phyloP scores from a whole-genome alignment of 2,113 vertebrate species.

The Acinonyx jubatus region DNA sequence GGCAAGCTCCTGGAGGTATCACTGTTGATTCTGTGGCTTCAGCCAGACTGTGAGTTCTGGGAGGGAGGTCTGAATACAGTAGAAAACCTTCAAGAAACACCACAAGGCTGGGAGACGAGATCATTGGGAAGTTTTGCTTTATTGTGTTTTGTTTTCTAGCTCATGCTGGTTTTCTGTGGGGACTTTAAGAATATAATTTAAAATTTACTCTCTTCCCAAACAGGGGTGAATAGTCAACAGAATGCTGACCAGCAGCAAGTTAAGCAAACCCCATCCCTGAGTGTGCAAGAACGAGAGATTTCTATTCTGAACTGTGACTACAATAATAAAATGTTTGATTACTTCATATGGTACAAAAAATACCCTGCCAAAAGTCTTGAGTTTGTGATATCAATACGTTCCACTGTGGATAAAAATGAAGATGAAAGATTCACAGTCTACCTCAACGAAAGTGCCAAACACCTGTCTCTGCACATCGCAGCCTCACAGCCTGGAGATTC shows the following conservation, averaged over 20 bases:
- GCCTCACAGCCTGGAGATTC: not conserved
- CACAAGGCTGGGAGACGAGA: not conserved
- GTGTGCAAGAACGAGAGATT: not conserved
- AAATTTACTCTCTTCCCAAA: constrained; percentile 37
- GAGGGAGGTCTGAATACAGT: not conserved
- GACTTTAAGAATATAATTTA: not conserved
- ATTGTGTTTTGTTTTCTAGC: not conserved
- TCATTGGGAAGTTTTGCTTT: not conserved
- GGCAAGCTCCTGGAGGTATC: not conserved
- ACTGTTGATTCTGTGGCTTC: constrained; percentile 43
- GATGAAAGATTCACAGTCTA: constrained; percentile 34
- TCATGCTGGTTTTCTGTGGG: not conserved
- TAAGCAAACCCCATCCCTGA: constrained; percentile 44
- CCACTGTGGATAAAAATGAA: not conserved
- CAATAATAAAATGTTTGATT: not conserved
- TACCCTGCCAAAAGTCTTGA: not conserved
- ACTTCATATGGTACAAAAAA: constrained; percentile 56
- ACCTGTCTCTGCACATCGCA: not conserved
- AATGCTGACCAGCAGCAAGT: not conserved
- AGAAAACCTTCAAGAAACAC: not conserved
- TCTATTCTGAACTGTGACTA: constrained; percentile 59
- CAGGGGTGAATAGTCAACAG: constrained; percentile 50
- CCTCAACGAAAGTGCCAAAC: constrained; percentile 5
- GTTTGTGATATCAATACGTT: not conserved
- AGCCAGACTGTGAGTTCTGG: constrained; percentile 39